Conservation (phyloP, 2,113 vertebrate species). For the Deroptyus accipitrinus region DNA sequence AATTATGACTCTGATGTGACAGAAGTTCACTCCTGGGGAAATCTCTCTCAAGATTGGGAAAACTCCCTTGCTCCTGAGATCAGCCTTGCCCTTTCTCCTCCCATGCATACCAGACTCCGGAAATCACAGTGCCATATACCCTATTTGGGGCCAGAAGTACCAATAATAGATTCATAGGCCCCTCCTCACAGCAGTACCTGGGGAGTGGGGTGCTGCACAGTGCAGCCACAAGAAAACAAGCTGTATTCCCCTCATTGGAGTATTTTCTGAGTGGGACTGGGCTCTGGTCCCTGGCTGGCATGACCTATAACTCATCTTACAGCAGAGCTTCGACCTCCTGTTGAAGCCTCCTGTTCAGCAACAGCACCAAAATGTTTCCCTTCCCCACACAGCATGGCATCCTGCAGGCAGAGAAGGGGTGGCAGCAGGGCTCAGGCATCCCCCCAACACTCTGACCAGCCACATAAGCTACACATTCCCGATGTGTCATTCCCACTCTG, state of each 20-base stretch:
- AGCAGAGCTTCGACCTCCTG: background rate
- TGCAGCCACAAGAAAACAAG: background rate
- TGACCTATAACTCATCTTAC: too few species aligned
- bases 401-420: fast-evolving
- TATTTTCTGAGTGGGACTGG: fast-evolving
- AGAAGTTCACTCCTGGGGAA: background rate
- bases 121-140: background rate
- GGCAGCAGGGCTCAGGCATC: fast-evolving
- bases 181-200: fast-evolving
- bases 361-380: fast-evolving
- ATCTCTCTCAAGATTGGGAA: background rate
- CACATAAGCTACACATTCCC: fast-evolving
- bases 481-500: fast-evolving
- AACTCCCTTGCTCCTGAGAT: background rate
- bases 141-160: background rate
- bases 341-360: background rate
- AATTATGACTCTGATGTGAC: fast-evolving
- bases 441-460: fast-evolving
- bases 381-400: fast-evolving
- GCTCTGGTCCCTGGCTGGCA: fast-evolving
- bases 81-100: fast-evolving
- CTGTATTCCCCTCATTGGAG: fast-evolving
- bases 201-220: fast-evolving
- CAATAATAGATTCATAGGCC: fast-evolving
- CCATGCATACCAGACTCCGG: fast-evolving